Base-by-base conservation (phyloP, 1,140 invertebrate species). In the Antheraea mylitta region DNA sequence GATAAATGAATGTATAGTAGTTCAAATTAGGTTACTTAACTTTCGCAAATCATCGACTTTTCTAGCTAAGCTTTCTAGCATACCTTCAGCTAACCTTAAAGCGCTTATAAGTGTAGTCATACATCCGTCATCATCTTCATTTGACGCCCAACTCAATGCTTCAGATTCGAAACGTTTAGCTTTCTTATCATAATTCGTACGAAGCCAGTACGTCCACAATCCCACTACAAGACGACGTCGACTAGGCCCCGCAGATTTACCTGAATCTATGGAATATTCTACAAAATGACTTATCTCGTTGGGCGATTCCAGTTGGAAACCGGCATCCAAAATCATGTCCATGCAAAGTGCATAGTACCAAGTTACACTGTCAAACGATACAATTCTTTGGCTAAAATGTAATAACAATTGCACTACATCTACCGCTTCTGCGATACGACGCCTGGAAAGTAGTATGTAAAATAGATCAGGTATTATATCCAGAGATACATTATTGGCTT, bases 301-400 rank as follows among this genome's bases (percentile, higher is more conserved):
- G 3, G 88, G 83, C 30, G 87, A 75, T 76, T 90, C 92, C 16
- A 92, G 72, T 59, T 88, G 84, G 70, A 92, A 91, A 38, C 92
- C 91, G 18, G 86, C 86, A 69, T 93, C 90, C 30, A 93, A 72
- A 67, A 92, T 87, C 72, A 93, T 70, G 37, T 92, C 92, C 18
- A 93, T 84, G 66, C 90, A 92, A 42, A 92, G 77, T 11, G 92
- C 89, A 70, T 92, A 89, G 74, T 93, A 93, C 85, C 86, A 91
- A 16, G 85, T 86, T 75, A 90, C 84, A 68, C 76, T 82, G 59
- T 83, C 83, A 16, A 75, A 69, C 36, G 83, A 77, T 45, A 70
- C 67, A 60, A 80, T 71, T 38, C 80, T 80, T 66, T 83, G 75
- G n/a, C 74, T 71, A 36, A 89, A 75, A 37, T 78, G 74, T 53